Percentiles rank a stretch among this genome's conserved stretches.
Conservation (phyloP, 2,113 vertebrate species). For the Psittacula cyanocephala region DNA sequence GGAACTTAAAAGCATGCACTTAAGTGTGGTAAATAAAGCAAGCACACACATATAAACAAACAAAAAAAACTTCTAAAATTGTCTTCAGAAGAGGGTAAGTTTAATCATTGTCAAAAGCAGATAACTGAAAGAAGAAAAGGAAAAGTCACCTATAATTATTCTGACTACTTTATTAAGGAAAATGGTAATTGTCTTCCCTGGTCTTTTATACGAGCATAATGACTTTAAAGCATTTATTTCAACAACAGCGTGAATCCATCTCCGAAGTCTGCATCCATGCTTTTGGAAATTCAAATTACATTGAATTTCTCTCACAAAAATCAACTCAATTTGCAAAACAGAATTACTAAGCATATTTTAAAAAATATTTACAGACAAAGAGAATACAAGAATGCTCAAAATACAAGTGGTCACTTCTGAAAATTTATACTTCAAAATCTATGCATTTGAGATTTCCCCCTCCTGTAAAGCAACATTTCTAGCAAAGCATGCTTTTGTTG, state of each 20-base stretch:
- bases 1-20: slow-evolving; percentile 44
- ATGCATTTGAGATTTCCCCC: neutral
- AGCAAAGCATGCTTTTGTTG: neutral
- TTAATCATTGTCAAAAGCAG: neutral
- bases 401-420: neutral
- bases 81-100: neutral
- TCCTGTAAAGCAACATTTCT: neutral
- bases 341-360: neutral
- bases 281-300: neutral
- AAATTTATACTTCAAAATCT: neutral
- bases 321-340: neutral
- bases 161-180: neutral
- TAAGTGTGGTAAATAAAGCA: slow-evolving; percentile 39
- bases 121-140: neutral
- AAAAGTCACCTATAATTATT: slow-evolving; percentile 20
- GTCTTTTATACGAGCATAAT: neutral
- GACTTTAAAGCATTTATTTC: slow-evolving; percentile 4
- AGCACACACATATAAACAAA: neutral
- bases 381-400: neutral
- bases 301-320: neutral
- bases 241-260: neutral
- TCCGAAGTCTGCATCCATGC: neutral
- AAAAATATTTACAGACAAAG: neutral
- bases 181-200: neutral
- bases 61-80: neutral